Base-by-base conservation (phyloP, 2,797 vertebrate genomes). In the Hemibagrus guttatus region DNA sequence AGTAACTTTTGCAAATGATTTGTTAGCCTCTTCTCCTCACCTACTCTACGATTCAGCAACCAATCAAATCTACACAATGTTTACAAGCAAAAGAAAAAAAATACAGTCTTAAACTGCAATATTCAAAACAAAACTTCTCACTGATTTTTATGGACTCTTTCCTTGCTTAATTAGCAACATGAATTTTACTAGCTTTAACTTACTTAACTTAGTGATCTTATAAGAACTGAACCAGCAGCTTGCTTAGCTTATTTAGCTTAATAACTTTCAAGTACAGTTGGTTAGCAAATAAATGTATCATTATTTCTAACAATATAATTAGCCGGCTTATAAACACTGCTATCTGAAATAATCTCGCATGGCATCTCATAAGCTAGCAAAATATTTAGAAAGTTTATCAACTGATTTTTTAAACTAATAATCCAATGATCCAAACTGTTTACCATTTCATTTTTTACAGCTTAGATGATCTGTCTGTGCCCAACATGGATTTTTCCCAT, bases 391-490 rank as follows among this genome's bases (percentile, higher is more conserved):
- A 72, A 11, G 4, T 23, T 58, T 56, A 31, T 58, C 49, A 56
- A 19, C 52, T 35, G 75, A 78, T 35, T 78, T n/a, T 19, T 31
- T 49, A 49, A 49, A 49, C 46, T 49, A 49, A 49, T 49, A 13
- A 78, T 58, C 17, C 31, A 59, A 59, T 59, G 31, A 59, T 59
- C 9, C 52, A 78, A 78, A 58, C 74, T 31, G 31, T 61, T 80
- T 56, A 58, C 17, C 54, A 21, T 56, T 56, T 78, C 13, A 0
- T 52, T 52, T 78, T 11, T 56, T 21, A 76, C 49, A 76, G 26
- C 74, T 76, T 56, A 76, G 74, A 28, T 76, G 13, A 75, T 16
- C 72, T 52, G 71, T 52, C 71, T 74, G 71, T 74, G 23, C 23
- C 16, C 9, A 54, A 76, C 6, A 76, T 49, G 46, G 46, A 49